phyloP scores from a whole-genome alignment of 92 coral and sea anemone species.

The Paragorgia papillata region DNA sequence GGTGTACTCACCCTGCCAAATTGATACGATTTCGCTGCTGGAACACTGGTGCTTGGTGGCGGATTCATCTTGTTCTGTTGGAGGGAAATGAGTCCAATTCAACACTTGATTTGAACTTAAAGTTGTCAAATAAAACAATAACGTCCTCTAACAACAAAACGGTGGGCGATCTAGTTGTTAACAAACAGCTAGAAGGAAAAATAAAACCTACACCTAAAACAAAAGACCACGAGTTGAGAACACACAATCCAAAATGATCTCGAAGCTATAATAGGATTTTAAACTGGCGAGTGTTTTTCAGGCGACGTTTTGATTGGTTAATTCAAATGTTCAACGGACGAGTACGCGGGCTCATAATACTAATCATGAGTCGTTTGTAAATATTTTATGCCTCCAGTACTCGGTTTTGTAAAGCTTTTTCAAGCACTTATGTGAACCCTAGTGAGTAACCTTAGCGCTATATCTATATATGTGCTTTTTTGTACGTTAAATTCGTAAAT shows the following conservation, averaged over 20 bases:
- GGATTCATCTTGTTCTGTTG: slow-evolving; percentile 19
- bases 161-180: too few species aligned
- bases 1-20: slow-evolving; percentile 38
- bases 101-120: background rate
- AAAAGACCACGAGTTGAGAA: background rate
- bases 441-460: too few species aligned
- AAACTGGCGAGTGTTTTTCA: slow-evolving; percentile 5
- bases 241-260: background rate
- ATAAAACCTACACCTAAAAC: background rate
- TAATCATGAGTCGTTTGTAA: too few species aligned
- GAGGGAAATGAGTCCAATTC: slow-evolving; percentile 7
- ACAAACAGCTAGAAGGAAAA: too few species aligned
- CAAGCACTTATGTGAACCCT: too few species aligned
- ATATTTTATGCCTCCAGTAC: too few species aligned
- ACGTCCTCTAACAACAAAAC: background rate
- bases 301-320: slow-evolving; percentile 29
- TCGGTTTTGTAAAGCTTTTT: too few species aligned
- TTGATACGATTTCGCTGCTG: slow-evolving; percentile 3
- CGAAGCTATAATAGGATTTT: background rate
- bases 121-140: background rate
- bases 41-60: background rate
- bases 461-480: too few species aligned
- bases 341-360: background rate
- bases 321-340: background rate
- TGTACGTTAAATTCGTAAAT: too few species aligned